These are phyloP conservation scores for Pachliopta kotzebuea DNA, from an alignment of 2,888 invertebrate species.

Conservation along the genomic window DNA sequence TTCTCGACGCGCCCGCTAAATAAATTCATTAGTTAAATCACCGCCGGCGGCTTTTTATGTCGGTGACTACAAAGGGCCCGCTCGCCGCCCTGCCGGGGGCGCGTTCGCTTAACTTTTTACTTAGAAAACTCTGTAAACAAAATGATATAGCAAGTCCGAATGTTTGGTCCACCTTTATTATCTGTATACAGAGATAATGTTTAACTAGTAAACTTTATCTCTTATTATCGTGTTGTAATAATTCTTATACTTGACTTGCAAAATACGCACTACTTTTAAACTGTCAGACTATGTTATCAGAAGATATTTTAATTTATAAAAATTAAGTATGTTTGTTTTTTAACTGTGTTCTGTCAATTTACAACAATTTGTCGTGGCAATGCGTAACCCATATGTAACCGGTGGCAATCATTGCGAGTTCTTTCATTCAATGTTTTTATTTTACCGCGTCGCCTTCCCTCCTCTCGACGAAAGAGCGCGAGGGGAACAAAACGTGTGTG, in stretches of 20 bases:
- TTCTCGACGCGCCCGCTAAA: slow-evolving; percentile 73
- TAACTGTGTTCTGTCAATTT: slow-evolving; percentile 20
- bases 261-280: slow-evolving; percentile 19
- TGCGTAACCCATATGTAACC: slow-evolving; percentile 31
- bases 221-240: slow-evolving; percentile 58
- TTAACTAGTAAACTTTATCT: slow-evolving; percentile 65
- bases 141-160: slow-evolving; percentile 77
- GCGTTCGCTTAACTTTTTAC: slow-evolving; percentile 75
- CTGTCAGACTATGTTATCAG: too few species aligned
- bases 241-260: slow-evolving; percentile 47
- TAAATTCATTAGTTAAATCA: slow-evolving; percentile 82
- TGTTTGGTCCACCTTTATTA: slow-evolving; percentile 79
- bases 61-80: slow-evolving; percentile 76
- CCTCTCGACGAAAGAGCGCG: slow-evolving; percentile 56
- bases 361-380: slow-evolving; percentile 25
- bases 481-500: slow-evolving; percentile 69
- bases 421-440: slow-evolving; percentile 75
- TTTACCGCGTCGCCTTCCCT: slow-evolving; percentile 60
- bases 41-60: slow-evolving; percentile 79
- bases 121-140: slow-evolving; percentile 79
- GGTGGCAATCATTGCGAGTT: slow-evolving; percentile 50
- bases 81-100: slow-evolving; percentile 68
- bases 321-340: neutral
- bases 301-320: neutral
- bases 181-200: slow-evolving; percentile 71